Conservation (phyloP, 2,888 invertebrate species). For the Diplazon laetatorius region DNA sequence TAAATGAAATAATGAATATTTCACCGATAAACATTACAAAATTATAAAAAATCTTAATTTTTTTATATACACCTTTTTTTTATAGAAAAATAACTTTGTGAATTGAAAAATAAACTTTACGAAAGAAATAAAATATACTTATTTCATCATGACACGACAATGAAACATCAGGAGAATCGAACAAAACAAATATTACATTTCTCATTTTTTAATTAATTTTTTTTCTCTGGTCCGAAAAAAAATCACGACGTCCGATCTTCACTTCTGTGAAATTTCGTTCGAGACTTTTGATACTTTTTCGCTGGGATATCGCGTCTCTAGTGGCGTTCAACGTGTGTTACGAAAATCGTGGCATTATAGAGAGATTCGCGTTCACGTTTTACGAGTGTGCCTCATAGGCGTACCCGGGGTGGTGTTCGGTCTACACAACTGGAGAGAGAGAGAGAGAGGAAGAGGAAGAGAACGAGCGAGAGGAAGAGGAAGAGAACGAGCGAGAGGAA, state of each 20-base stretch:
- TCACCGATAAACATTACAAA: too few relatives aligned
- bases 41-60: too few relatives aligned
- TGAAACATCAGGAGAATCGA: too few relatives aligned
- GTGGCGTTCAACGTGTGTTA: slow-evolving; percentile 1
- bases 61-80: too few relatives aligned
- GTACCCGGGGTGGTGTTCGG: slow-evolving; percentile 6
- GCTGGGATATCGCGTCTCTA: neutral
- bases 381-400: slow-evolving; percentile 31
- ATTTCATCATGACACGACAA: too few relatives aligned
- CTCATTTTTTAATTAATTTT: neutral
- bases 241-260: neutral
- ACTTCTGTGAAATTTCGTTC: neutral
- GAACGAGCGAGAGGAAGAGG: slow-evolving; percentile 23
- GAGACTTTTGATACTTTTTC: slow-evolving; percentile 4
- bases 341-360: slow-evolving; percentile 21
- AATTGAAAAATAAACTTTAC: too few relatives aligned
- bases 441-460: slow-evolving; percentile 22
- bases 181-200: too few relatives aligned
- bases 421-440: slow-evolving; percentile 4
- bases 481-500: slow-evolving; percentile 6
- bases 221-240: neutral
- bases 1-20: too few relatives aligned
- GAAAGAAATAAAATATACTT: too few relatives aligned
- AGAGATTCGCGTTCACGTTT: slow-evolving; percentile 35
- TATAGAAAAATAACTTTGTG: too few relatives aligned